Conservation (phyloP, 2,888 invertebrate species). For the Bellardia bayeri region DNA sequence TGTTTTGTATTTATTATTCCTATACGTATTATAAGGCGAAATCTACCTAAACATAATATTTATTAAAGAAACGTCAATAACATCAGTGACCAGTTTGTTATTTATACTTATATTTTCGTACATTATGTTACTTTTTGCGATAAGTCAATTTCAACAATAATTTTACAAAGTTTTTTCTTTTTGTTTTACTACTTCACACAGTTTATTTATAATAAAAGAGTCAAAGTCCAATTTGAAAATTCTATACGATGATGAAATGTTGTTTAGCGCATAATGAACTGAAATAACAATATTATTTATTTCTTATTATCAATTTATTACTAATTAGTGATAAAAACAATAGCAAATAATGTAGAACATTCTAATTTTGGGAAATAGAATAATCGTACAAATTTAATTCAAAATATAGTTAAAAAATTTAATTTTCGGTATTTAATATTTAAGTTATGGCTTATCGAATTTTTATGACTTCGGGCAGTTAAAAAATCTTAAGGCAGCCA, state of each 20-base stretch:
- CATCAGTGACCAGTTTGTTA: constrained; percentile 8
- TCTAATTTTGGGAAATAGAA: not conserved
- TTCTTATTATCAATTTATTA: constrained; percentile 52
- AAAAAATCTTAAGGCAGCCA: too few species aligned
- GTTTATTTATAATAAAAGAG: constrained; percentile 10
- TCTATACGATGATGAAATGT: constrained; percentile 7
- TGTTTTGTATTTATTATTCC: not conserved
- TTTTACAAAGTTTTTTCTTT: constrained; percentile 13
- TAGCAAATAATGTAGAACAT: not conserved
- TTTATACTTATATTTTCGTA: not conserved
- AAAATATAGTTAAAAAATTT: too few species aligned
- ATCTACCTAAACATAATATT: not conserved
- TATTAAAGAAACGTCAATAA: constrained; percentile 13
- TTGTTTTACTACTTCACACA: constrained; percentile 23
- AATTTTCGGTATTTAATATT: too few species aligned
- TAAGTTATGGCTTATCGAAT: too few species aligned
- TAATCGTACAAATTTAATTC: not conserved
- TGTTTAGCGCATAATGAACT: constrained; percentile 6
- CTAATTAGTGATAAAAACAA: constrained; percentile 31
- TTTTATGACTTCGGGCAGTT: too few species aligned
- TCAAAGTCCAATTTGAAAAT: constrained; percentile 57
- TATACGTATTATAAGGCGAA: not conserved
- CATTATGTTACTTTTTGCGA: constrained; percentile 6
- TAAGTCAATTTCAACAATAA: constrained; percentile 29
- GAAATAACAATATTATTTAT: not conserved